Evolutionary conservation across 2,888 invertebrate genomes (phyloP), one percentile per base, ranked within the genome.

Genomic region (Ceraclea dissimilis): DNA sequence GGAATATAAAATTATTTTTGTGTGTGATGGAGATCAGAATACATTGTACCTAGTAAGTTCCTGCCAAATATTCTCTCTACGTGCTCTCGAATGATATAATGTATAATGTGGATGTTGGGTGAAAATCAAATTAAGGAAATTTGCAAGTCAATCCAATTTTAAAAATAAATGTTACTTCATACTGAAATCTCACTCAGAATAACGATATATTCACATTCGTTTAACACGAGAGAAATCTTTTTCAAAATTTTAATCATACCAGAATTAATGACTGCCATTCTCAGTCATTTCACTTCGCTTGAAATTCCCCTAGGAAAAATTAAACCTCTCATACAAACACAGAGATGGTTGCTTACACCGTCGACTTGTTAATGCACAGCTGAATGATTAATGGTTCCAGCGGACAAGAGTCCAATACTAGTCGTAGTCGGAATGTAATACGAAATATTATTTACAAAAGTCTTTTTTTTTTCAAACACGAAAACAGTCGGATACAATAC

Each of bases 241-340:
- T 39, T 39, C 39, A 39, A 39, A 39, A 39, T 39, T 39, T 39
- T 39, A 39, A 39, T 39, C 39, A 39, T 39, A 39, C 2, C 39
- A 39, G 13, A 39, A 39, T 39, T 39, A 39, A 39, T 39, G 39
- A 39, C 39, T 39, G 39, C 39, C 39, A 39, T 39, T 39, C 39
- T n/a, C 39, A 39, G 39, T 39, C 39, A 13, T 39, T 39, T 39
- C 39, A 39, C 39, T 8, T 39, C n/a, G 39, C n/a, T 8, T 39
- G 39, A 4, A 16, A 39, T 39, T 39, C 39, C 39, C 39, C 16
- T 39, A 8, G 39, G 39, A 39, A 39, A 39, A 39, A 39, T 39
- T 39, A 39, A 39, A 39, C 8, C 16, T 39, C 39, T 16, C 39
- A 39, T 39, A 39, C 39, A 39, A 39, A 39, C 16, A 39, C 39